Evolutionary conservation across 2,113 vertebrate genomes (phyloP).

Genomic region (Mormoops blainvillei): DNA sequence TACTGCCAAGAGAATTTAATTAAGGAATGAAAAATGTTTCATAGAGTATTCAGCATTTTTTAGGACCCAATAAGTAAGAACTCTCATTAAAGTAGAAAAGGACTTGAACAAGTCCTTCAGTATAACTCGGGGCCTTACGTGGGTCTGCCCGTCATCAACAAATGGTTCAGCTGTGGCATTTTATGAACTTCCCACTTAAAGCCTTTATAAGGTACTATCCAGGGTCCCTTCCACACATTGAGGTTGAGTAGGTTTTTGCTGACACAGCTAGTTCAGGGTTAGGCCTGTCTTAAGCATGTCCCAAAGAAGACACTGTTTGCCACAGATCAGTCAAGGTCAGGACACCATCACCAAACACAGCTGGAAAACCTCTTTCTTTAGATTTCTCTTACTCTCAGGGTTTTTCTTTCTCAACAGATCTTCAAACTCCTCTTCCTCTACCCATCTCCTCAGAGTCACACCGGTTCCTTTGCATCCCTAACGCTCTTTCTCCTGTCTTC

Average conservation of each 20-base stretch:
- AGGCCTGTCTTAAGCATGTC: neutral
- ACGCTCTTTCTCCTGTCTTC: neutral
- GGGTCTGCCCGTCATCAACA: neutral
- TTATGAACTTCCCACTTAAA: neutral
- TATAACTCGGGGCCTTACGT: neutral
- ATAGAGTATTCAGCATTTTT: neutral
- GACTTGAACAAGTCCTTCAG: neutral
- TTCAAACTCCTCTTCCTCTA: neutral
- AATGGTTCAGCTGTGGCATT: neutral
- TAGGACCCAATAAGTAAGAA: neutral
- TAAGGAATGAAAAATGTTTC: neutral
- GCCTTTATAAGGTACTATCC: neutral
- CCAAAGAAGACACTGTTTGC: neutral
- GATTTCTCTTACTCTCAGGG: neutral
- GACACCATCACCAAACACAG: neutral
- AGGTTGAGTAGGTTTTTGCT: neutral
- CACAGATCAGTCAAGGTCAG: fast-evolving
- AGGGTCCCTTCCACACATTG: neutral
- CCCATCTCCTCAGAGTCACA: neutral
- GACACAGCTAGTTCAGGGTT: neutral
- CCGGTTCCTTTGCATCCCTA: neutral
- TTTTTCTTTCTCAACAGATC: neutral
- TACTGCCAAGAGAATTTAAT: neutral
- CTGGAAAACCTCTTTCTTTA: neutral
- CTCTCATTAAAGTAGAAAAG: neutral